Conservation (phyloP, 2,797 vertebrate genomes). For the Lindbergichthys nudifrons region DNA sequence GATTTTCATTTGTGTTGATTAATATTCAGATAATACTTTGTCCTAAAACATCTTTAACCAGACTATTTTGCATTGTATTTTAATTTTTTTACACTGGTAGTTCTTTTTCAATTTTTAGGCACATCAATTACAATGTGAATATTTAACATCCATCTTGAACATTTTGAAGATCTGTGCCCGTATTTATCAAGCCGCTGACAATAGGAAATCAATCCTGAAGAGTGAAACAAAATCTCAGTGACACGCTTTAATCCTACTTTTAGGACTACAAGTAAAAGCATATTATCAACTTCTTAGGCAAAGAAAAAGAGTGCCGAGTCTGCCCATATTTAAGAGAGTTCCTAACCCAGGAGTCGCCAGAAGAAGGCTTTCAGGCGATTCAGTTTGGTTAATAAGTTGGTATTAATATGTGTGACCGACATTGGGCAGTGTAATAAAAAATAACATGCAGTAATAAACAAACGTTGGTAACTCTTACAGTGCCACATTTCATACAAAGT, state of each 20-base stretch:
- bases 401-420: background rate
- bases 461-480: background rate
- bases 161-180: background rate
- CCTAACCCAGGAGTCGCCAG: background rate
- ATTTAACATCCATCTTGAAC: background rate
- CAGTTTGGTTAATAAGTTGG: background rate
- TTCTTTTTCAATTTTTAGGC: background rate
- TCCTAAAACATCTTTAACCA: background rate
- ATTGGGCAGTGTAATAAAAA: too few relatives aligned
- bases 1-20: background rate
- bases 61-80: background rate
- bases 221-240: too few relatives aligned
- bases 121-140: background rate
- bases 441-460: background rate
- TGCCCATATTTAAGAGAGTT: background rate
- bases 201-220: background rate
- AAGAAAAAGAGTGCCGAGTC: too few relatives aligned
- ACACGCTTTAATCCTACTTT: background rate
- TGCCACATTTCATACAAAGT: too few relatives aligned
- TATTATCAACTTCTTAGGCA: background rate
- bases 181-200: background rate
- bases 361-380: background rate
- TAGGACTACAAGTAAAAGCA: background rate
- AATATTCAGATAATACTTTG: slow-evolving; percentile 39
- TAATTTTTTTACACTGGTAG: background rate